Conservation (phyloP, 1,140 invertebrate genomes). For the Bombyx mandarina region DNA sequence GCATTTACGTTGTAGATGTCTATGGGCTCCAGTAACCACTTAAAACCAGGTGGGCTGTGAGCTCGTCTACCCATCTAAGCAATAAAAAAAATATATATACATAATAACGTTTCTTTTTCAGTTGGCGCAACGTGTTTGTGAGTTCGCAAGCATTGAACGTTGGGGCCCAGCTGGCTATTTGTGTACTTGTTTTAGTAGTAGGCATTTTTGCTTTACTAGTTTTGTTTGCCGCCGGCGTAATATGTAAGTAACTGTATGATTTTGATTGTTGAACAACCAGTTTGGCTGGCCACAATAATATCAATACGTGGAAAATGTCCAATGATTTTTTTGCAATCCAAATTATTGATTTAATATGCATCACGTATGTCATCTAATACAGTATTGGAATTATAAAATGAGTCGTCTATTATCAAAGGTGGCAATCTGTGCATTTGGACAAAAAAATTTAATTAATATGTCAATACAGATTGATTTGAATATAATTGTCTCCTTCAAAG, state of each 20-base stretch:
- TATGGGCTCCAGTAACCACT: no score
- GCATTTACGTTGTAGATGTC: no score
- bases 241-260: slow-evolving; percentile 19
- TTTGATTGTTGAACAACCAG: neutral
- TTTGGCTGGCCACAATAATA: slow-evolving; percentile 3
- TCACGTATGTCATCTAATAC: neutral
- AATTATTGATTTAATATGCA: neutral
- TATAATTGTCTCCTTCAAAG: no score
- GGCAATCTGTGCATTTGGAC: no score
- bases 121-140: slow-evolving; percentile 28
- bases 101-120: no score
- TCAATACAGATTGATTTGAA: no score
- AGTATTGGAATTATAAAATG: no score
- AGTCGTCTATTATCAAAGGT: no score
- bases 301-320: neutral
- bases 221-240: slow-evolving; percentile 19
- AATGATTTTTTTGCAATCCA: neutral
- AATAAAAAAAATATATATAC: no score
- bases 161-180: slow-evolving; percentile 17
- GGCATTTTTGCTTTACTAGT: slow-evolving; percentile 18
- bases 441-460: no score
- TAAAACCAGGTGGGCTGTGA: no score
- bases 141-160: slow-evolving; percentile 22
- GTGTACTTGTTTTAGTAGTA: slow-evolving; percentile 15
- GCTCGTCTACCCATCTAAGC: no score